phyloP scores from a whole-genome alignment of 2,113 vertebrate genomes.

The Axis porcinus region DNA sequence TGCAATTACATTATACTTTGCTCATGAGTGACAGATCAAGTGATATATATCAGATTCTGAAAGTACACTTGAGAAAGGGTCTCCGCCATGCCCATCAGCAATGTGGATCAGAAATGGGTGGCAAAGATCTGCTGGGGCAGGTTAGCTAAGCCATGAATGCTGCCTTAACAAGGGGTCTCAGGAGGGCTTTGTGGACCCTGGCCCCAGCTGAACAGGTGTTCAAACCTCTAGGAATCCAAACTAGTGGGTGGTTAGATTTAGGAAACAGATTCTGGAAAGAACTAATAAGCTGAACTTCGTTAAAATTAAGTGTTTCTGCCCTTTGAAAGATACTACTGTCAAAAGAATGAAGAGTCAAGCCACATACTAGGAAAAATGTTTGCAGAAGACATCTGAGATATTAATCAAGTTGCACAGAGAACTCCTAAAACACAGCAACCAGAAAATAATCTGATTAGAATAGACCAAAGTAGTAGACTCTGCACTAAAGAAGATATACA shows the following conservation, averaged over 20 bases:
- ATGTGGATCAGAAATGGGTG: not conserved
- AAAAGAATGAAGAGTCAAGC: not conserved
- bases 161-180: not conserved
- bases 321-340: not conserved
- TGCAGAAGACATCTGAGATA: not conserved
- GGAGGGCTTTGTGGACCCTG: not conserved
- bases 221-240: not conserved
- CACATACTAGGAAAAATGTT: not conserved
- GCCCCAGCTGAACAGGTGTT: not conserved
- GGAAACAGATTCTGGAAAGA: not conserved
- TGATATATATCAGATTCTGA: not conserved
- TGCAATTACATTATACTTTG: not conserved
- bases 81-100: not conserved
- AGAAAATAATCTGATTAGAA: not conserved
- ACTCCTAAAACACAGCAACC: not conserved
- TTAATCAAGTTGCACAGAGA: not conserved
- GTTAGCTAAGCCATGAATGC: not conserved
- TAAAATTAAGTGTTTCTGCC: not conserved
- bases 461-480: not conserved
- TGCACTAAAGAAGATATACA: not conserved
- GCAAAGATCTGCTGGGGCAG: not conserved
- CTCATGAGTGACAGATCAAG: not conserved
- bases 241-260: not conserved
- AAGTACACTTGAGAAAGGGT: no score
- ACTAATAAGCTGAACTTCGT: not conserved